Base-by-base conservation (phyloP, 2,888 invertebrate species). In the Ophraella communa region DNA sequence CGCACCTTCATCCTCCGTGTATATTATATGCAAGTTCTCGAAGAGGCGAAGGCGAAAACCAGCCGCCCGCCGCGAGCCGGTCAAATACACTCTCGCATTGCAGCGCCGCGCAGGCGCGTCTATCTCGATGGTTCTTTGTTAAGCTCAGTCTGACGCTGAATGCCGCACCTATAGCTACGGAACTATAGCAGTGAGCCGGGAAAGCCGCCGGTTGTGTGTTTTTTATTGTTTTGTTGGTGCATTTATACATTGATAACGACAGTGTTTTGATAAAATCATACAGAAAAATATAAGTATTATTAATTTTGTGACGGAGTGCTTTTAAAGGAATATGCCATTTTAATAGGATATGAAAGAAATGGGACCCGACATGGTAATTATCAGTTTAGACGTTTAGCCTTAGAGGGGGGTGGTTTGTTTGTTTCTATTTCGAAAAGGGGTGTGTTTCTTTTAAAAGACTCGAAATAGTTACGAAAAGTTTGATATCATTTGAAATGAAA, bases 341-440 rank as follows among this genome's bases (percentile, higher is more conserved):
- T 58, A 52, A 59, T 58, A 59, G 80, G 88, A 89, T 87, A 90
- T 90, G 88, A 89, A 88, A 87, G 89, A 89, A 85, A 89, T 90
- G 88, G 91, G 90, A 86, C 90, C 90, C 85, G 91, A 91, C 85
- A 91, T 91, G 91, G 91, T 91, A 85, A 87, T 73, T 78, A 59
- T n/a, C 21, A 10, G 5, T 39, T 17, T 39, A 17, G 11, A n/a
- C 47, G 8, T n/a, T 24, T 8, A 21, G 2, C 23, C 24, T 55
- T n/a, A n/a, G n/a, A n/a, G n/a, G n/a, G 23, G 30, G 44, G 20
- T 44, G 62, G n/a, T 67, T 70, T 70, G 68, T 68, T 70, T 71
- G 68, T 64, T 71, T n/a, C n/a, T 64, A 59, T 27, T n/a, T 10
- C 24, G 8, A 44, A 49, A 51, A 62, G 65, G 67, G 69, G 67